phyloP scores from a whole-genome alignment of 1,140 invertebrate species.

The Hyposmocoma kahamanoa region DNA sequence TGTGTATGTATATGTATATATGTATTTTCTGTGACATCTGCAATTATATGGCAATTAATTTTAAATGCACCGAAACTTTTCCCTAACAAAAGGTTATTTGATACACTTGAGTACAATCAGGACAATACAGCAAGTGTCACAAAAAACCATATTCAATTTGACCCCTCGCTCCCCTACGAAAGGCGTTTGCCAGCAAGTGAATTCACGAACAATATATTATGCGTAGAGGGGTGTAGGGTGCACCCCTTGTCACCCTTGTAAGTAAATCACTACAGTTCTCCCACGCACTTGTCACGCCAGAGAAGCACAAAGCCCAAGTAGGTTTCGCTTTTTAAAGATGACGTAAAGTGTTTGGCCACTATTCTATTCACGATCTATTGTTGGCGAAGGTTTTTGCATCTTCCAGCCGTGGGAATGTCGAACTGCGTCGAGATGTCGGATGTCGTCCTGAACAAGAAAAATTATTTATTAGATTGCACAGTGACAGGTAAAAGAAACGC shows the following conservation, averaged over 20 bases:
- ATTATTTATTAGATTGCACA: neutral
- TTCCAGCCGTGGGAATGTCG: conserved; percentile 34
- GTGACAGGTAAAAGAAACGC: too few relatives aligned
- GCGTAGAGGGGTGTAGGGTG: conserved; percentile 17
- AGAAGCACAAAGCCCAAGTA: conserved; percentile 31
- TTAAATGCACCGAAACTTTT: too few relatives aligned
- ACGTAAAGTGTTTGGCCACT: conserved; percentile 32
- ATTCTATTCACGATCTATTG: conserved; percentile 27
- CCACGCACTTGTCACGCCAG: conserved; percentile 52
- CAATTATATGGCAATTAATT: too few relatives aligned
- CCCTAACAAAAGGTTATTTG: too few relatives aligned
- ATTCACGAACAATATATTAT: conserved; percentile 36
- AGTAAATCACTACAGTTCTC: conserved; percentile 15
- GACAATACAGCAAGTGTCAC: too few relatives aligned
- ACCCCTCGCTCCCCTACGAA: conserved; percentile 12
- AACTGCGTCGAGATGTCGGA: conserved; percentile 9
- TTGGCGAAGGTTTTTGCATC: conserved; percentile 43
- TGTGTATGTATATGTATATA: too few relatives aligned
- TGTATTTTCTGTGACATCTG: too few relatives aligned
- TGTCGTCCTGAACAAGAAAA: conserved; percentile 19
- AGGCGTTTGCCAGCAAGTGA: conserved; percentile 7
- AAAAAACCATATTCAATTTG: conserved; percentile 7
- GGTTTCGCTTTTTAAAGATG: conserved; percentile 47
- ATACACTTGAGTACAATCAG: too few relatives aligned
- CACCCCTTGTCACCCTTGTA: neutral